These are phyloP conservation scores for Tympanuchus pallidicinctus DNA, from an alignment of 2,113 vertebrate species.

Conservation along the genomic window DNA sequence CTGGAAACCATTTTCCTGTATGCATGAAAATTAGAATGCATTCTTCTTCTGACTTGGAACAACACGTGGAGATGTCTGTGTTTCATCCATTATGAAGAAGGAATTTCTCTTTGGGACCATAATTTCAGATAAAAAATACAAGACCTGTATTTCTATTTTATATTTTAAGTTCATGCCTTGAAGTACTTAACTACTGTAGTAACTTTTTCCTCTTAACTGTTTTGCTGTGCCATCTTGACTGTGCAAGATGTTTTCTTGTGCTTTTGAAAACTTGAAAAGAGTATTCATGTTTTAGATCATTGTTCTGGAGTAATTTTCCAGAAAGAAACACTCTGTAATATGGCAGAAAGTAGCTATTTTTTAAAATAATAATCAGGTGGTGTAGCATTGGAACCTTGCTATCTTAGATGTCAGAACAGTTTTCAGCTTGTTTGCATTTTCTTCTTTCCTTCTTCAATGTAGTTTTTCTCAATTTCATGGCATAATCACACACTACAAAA, in stretches of 20 bases:
- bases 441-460: constrained; percentile 41
- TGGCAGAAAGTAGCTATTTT: neutral
- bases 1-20: neutral
- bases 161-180: neutral
- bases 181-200: neutral
- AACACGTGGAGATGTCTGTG: neutral
- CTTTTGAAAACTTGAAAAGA: neutral
- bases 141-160: neutral
- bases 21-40: neutral
- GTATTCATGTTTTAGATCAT: neutral
- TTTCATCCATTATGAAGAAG: neutral
- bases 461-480: constrained; percentile 95
- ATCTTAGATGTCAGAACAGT: neutral
- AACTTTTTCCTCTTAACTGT: neutral
- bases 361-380: neutral
- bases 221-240: neutral
- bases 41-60: neutral
- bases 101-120: neutral
- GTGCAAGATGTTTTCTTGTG: neutral
- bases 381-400: neutral
- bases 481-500: constrained; percentile 93
- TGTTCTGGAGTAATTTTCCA: neutral
- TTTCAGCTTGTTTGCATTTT: neutral
- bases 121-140: neutral
- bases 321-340: neutral